A percentile compares a stretch with the other conserved stretches of the same genome.
These are phyloP conservation scores for Pogonocherus hispidulus DNA, from an alignment of 2,888 invertebrate species.

Conservation along the genomic window DNA sequence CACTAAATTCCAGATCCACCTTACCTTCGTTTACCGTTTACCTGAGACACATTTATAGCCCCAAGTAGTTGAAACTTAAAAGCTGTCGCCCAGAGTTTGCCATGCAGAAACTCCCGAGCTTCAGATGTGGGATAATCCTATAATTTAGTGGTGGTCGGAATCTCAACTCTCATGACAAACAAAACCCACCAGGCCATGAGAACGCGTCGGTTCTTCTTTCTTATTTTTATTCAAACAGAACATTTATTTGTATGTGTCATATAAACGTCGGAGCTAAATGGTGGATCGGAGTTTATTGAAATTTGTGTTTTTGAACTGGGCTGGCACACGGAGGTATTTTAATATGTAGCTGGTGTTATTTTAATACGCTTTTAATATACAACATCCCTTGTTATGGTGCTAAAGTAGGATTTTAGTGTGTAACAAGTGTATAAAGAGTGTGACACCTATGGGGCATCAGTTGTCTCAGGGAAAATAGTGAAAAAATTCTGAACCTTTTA, in stretches of 20 bases:
- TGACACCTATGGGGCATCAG: too few species aligned
- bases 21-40: constrained; percentile 12
- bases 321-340: too few species aligned
- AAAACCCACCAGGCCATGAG: constrained; percentile 26
- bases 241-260: not conserved
- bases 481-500: too few species aligned
- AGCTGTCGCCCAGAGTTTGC: constrained; percentile 25
- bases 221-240: not conserved
- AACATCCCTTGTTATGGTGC: too few species aligned
- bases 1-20: constrained; percentile 6
- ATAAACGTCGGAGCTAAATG: not conserved
- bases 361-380: too few species aligned
- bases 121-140: constrained; percentile 33
- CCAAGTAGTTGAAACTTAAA: constrained; percentile 18
- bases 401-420: too few species aligned
- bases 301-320: too few species aligned
- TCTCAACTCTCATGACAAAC: constrained; percentile 28
- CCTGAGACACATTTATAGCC: constrained; percentile 14
- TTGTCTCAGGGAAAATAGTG: too few species aligned
- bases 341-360: too few species aligned
- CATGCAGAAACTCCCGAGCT: constrained; percentile 27
- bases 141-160: constrained; percentile 32
- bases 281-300: not conserved
- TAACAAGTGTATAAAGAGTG: too few species aligned
- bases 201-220: not conserved